Evolutionary conservation across 2,113 vertebrate species (phyloP), one percentile per base, ranked within the genome.

Genomic region (Dermatemys mawii): DNA sequence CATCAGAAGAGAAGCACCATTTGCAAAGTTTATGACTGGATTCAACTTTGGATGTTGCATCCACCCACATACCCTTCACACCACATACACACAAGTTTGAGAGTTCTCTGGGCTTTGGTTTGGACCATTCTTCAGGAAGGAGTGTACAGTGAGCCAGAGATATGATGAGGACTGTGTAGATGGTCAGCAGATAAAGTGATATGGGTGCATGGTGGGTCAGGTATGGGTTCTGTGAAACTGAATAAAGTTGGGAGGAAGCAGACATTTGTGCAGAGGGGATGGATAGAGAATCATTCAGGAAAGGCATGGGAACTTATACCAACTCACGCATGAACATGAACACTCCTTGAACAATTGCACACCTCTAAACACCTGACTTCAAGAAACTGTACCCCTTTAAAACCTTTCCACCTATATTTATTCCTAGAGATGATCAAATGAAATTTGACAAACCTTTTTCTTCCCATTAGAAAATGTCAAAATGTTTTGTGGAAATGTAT

Each of bases 291-390:
- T 38, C 67, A 73, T 11, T 24, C 4, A 38, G 67, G n/a, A 41
- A 67, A 84, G 78, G 49, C 4, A 32, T 35, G 12, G 6, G 0
- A 19, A 35, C 27, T 83, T 12, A 22, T 0, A 0, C 48, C 12
- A 76, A 53, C 67, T 51, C 24, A 8, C 6, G 78, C 2, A 5
- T 38, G 93, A 57, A 38, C 88, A 17, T 3, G 81, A 38, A 6
- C 5, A 55, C 19, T 8, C 29, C 24, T 84, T 10, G 24, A 89
- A 79, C 4, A 73, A 67, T 90, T 90, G 46, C 12, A 60, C 54
- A 89, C 5, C 8, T 46, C 80, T 92, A 80, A 92, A 84, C 50
- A 44, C 2, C 26, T 0, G 51, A 53, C 51, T 22, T 11, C 32
- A 32, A 60, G 57, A 27, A 60, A 32, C 2, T 53, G 14, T 32